phyloP scores from a whole-genome alignment of 2,113 vertebrate species.

The Podarcis muralis region DNA sequence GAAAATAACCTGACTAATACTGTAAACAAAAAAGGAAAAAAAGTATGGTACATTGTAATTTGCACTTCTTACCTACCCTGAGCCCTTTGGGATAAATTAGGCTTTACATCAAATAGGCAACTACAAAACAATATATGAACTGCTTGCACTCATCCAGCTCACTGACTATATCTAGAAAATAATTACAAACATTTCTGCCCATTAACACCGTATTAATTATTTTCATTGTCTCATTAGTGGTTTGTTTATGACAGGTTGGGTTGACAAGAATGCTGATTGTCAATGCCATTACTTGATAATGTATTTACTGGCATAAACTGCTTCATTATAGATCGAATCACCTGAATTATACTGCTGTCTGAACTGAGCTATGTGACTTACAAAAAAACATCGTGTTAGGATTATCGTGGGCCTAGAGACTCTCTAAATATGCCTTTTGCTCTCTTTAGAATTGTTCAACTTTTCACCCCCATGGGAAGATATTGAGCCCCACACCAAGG shows the following conservation, averaged over 20 bases:
- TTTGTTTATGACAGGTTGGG: conserved; percentile 78
- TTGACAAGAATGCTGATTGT: conserved; percentile 77
- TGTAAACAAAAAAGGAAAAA: conserved; percentile 52
- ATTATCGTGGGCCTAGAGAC: conserved; percentile 51
- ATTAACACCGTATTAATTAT: conserved; percentile 80
- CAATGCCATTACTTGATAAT: conserved; percentile 78
- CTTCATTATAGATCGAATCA: conserved; percentile 58
- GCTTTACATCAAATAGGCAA: neutral
- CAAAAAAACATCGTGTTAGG: conserved; percentile 40
- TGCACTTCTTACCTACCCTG: neutral
- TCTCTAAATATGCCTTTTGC: conserved; percentile 25
- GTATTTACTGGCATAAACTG: conserved; percentile 75
- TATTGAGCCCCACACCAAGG: neutral
- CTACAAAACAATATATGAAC: conserved; percentile 61
- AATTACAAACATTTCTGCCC: conserved; percentile 69
- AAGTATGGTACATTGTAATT: neutral
- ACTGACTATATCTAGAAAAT: conserved; percentile 76
- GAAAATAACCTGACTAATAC: conserved; percentile 43
- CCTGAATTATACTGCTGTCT: conserved; percentile 56
- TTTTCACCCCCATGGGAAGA: neutral
- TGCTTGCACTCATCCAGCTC: conserved; percentile 74
- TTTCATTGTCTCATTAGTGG: conserved; percentile 82
- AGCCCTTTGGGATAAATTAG: neutral
- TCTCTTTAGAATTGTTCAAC: neutral
- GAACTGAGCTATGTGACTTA: conserved; percentile 47